Conservation (phyloP, 2,113 vertebrate genomes). For the Phrynocephalus versicolor region DNA sequence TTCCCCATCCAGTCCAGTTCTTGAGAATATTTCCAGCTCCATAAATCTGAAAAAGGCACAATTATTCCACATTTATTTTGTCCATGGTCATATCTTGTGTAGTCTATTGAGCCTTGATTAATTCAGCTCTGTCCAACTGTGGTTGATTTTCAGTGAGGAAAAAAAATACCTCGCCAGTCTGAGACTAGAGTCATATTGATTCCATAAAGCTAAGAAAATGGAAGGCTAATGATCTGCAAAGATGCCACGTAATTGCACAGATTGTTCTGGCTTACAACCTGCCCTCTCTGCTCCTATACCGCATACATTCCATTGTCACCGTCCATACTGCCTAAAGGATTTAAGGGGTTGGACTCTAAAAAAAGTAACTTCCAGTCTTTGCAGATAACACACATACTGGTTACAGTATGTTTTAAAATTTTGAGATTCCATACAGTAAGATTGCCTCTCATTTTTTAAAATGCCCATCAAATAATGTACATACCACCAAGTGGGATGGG, state of each 20-base stretch:
- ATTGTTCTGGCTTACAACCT: background rate
- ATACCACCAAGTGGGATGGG: background rate
- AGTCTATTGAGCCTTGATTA: too few relatives aligned
- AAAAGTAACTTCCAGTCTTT: background rate
- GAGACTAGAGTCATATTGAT: too few relatives aligned
- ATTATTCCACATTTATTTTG: background rate
- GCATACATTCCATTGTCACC: too few relatives aligned
- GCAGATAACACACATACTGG: background rate
- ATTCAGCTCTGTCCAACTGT: background rate
- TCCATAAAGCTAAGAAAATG: background rate
- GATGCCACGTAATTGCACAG: background rate
- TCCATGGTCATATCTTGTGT: background rate
- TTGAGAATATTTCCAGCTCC: background rate
- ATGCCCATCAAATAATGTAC: background rate
- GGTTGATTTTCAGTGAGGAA: background rate
- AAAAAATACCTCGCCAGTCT: too few relatives aligned
- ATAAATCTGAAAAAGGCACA: background rate
- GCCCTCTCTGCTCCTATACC: background rate
- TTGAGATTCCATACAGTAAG: background rate
- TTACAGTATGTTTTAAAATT: background rate
- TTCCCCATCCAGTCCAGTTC: background rate
- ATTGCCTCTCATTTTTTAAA: background rate
- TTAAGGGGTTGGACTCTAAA: background rate
- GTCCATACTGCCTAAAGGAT: too few relatives aligned
- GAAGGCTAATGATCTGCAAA: background rate